phyloP scores from a whole-genome alignment of 2,797 vertebrate species.

The Mus minutoides region DNA sequence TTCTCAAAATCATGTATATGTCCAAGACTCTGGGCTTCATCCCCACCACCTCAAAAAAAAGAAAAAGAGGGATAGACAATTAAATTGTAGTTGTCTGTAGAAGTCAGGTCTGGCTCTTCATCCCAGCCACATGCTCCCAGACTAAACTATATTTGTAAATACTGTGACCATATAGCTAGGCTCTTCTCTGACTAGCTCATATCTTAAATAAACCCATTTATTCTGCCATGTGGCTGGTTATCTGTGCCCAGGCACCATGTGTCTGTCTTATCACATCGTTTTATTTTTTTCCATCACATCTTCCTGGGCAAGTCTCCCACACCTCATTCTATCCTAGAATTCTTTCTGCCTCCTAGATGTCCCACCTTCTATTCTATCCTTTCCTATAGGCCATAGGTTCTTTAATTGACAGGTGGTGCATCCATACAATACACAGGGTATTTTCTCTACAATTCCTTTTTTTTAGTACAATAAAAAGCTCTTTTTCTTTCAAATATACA shows the following conservation, averaged over 20 bases:
- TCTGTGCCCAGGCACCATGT: too few species aligned
- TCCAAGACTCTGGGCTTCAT: not conserved
- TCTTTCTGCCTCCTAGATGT: not conserved
- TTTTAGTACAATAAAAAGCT: not conserved
- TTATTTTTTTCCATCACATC: not conserved
- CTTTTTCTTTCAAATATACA: not conserved
- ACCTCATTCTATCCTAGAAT: not conserved
- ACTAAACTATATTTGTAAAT: not conserved
- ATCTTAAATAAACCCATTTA: not conserved
- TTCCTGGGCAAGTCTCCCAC: not conserved
- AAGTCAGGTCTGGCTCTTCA: not conserved
- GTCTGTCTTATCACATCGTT: not conserved
- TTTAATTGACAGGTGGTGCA: too few species aligned
- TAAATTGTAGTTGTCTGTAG: not conserved
- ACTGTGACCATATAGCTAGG: not conserved
- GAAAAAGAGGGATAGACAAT: not conserved
- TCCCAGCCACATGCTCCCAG: not conserved
- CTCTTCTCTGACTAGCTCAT: not conserved
- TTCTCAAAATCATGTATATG: not conserved
- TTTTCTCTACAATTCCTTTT: not conserved
- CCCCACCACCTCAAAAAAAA: not conserved
- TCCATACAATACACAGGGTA: not conserved
- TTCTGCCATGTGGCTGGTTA: not conserved
- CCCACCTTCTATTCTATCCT: not conserved
- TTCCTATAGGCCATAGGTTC: too few species aligned